Conservation (phyloP, 2,113 vertebrate species). For the Sclerurus mexicanus region DNA sequence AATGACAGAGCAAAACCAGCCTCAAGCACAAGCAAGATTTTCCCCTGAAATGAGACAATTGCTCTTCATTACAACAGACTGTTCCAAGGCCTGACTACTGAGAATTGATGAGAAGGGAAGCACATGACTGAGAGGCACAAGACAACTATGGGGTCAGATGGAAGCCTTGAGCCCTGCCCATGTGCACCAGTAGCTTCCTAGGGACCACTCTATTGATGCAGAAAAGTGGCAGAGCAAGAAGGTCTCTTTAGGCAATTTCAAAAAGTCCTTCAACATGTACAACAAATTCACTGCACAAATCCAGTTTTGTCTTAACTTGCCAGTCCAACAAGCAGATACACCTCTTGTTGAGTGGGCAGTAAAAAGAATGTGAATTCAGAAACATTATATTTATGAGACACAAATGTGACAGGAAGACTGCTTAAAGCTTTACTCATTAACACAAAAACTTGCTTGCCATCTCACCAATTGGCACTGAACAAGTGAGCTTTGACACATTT, state of each 20-base stretch:
- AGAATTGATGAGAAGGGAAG: neutral
- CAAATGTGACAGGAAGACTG: neutral
- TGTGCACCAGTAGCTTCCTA: neutral
- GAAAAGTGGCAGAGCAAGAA: neutral
- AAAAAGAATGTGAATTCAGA: neutral
- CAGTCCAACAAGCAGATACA: neutral
- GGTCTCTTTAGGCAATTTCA: neutral
- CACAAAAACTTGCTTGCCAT: neutral
- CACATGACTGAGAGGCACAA: neutral
- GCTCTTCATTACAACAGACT: neutral
- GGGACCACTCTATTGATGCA: accelerated
- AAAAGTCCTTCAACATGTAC: neutral
- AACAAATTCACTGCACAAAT: neutral
- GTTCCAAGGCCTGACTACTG: neutral
- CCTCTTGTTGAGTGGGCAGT: neutral
- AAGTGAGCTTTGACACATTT: neutral
- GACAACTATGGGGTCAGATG: accelerated
- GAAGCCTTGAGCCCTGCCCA: neutral
- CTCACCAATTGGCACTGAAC: neutral
- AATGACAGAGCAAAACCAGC: neutral
- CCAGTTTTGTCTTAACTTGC: neutral
- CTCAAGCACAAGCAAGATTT: neutral
- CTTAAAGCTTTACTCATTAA: slow-evolving; percentile 11
- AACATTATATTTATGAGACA: neutral
- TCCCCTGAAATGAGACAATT: neutral